A percentile compares a stretch with the other conserved stretches of the same genome.
phyloP scores from a whole-genome alignment of 2,797 vertebrate species.

The Betta splendens region DNA sequence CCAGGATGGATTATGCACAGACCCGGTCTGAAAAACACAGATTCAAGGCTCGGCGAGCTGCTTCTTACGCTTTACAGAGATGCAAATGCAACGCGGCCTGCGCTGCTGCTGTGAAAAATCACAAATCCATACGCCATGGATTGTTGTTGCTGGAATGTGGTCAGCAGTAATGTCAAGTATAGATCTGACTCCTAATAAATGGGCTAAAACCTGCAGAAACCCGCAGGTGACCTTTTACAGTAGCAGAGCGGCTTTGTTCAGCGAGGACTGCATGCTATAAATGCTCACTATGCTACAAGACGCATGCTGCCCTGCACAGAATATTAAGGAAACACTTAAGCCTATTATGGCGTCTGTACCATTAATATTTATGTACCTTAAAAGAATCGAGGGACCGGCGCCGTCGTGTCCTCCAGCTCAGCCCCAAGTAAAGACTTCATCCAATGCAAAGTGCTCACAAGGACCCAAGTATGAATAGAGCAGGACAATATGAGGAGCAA shows the following conservation, averaged over 20 bases:
- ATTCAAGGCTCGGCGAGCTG: constrained; percentile 15
- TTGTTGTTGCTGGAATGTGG: constrained; percentile 27
- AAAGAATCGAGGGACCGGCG: background rate
- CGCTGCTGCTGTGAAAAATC: constrained; percentile 7
- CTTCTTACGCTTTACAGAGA: constrained; percentile 35
- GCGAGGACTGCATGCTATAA: background rate
- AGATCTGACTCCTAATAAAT: constrained; percentile 40
- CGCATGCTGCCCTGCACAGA: background rate
- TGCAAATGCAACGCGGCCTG: constrained; percentile 39
- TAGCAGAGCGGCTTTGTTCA: background rate
- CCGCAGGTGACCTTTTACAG: background rate
- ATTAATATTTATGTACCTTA: constrained; percentile 12
- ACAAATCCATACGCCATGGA: constrained; percentile 41
- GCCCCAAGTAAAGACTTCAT: constrained; percentile 9
- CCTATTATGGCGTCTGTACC: constrained; percentile 2
- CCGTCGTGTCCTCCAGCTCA: constrained; percentile 2
- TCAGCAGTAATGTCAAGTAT: constrained; percentile 44
- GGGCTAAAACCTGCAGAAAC: constrained; percentile 14
- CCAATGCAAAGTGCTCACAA: constrained; percentile 23
- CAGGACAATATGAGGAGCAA: constrained; percentile 41
- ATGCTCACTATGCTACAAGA: background rate
- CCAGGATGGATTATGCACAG: constrained; percentile 17
- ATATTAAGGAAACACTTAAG: background rate
- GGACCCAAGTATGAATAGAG: constrained; percentile 42
- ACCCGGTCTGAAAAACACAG: constrained; percentile 15